These are phyloP conservation scores for Myotis vivesi DNA, from an alignment of 2,797 vertebrate species.

Conservation along the genomic window DNA sequence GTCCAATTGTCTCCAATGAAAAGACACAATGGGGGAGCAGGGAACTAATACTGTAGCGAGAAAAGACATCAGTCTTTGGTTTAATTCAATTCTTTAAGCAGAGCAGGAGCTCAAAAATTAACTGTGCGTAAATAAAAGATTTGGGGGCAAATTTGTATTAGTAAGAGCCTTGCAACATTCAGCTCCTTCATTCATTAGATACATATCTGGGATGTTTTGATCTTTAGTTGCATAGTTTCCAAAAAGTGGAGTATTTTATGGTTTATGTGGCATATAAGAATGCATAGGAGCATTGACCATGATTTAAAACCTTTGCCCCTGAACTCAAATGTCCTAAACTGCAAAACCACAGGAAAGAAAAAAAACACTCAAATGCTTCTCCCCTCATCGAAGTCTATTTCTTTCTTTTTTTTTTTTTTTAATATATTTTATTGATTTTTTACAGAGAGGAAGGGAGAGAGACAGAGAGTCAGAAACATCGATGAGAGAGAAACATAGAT, in stretches of 20 bases:
- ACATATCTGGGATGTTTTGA: background rate
- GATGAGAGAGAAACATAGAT: no score
- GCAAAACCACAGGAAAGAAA: background rate
- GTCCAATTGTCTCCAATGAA: background rate
- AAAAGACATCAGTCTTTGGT: background rate
- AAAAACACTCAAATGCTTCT: background rate
- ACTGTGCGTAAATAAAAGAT: background rate
- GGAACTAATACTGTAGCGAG: background rate
- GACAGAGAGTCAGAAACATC: no score
- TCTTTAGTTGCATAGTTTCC: background rate
- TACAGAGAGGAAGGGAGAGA: no score
- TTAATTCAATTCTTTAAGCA: background rate
- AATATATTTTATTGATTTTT: no score
- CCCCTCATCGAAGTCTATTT: background rate
- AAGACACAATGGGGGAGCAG: background rate
- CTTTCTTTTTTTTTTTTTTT: no score
- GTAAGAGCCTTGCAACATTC: background rate
- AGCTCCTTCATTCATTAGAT: background rate
- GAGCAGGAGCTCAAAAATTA: background rate
- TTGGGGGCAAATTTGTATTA: background rate
- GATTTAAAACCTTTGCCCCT: conserved; percentile 30
- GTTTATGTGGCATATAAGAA: background rate
- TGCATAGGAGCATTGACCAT: background rate
- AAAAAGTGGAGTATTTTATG: conserved; percentile 25
- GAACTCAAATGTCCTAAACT: background rate